A percentile compares a stretch with the other conserved stretches of the same genome.
Conservation (phyloP, 2,113 vertebrate genomes). For the Toxotes jaculatrix region DNA sequence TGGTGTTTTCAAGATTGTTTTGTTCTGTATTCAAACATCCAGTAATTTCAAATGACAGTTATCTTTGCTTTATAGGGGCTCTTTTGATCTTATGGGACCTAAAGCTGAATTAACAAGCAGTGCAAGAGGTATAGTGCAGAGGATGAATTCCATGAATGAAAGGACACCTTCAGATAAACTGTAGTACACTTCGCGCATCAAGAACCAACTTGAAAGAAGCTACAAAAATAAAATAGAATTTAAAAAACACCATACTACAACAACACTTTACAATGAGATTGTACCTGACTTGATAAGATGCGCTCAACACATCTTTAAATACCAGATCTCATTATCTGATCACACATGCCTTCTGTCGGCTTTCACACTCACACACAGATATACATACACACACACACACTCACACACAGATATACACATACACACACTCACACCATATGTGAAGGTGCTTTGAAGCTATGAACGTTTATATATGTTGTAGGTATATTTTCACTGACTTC, state of each 20-base stretch:
- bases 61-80: too few relatives aligned
- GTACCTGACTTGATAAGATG: not conserved
- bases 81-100: not conserved
- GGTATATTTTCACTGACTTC: not conserved
- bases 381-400: not conserved
- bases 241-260: not conserved
- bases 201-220: not conserved
- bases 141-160: not conserved
- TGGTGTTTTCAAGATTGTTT: too few relatives aligned
- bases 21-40: not conserved
- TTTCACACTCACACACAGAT: constrained; percentile 34
- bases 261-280: not conserved
- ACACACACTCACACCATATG: not conserved
- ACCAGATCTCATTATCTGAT: constrained; percentile 31
- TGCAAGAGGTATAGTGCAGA: not conserved
- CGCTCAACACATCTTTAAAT: constrained; percentile 24
- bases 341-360: constrained; percentile 13
- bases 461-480: not conserved
- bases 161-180: not conserved
- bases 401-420: not conserved
- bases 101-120: not conserved
- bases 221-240: not conserved
- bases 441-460: constrained; percentile 13
- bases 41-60: not conserved
- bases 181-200: not conserved